Evolutionary conservation across 2,797 vertebrate species (phyloP).

Genomic region (Chelidonichthys spinosus): DNA sequence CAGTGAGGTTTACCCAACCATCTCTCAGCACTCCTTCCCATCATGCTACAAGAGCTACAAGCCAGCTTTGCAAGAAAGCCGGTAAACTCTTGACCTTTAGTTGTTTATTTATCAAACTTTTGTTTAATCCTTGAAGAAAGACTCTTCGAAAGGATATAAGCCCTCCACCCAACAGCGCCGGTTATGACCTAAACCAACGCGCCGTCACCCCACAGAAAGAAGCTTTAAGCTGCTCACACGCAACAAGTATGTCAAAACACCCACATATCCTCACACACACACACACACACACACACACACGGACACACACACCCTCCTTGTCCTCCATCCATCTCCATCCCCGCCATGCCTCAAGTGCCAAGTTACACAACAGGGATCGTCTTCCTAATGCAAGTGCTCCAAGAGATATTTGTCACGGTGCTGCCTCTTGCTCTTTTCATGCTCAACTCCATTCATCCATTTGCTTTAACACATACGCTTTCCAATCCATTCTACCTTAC

Average conservation of each 20-base stretch:
- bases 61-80: constrained; percentile 42
- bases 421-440: constrained; percentile 55
- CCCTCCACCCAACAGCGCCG: constrained; percentile 26
- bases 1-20: constrained; percentile 14
- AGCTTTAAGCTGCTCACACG: constrained; percentile 53
- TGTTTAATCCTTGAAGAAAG: constrained; percentile 61
- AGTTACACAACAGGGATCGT: constrained; percentile 72
- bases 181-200: constrained; percentile 50
- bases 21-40: constrained; percentile 11
- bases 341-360: constrained; percentile 53
- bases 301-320: constrained; percentile 23
- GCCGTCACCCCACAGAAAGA: constrained; percentile 34
- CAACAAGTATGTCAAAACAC: constrained; percentile 55
- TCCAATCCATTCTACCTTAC: constrained; percentile 15
- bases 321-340: constrained; percentile 55
- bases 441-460: constrained; percentile 38
- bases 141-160: constrained; percentile 54
- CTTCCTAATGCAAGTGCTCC: constrained; percentile 59
- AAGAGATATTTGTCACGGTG: constrained; percentile 57
- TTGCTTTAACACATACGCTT: constrained; percentile 33
- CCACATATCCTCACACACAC: constrained; percentile 26
- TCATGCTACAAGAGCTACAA: constrained; percentile 7
- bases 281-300: constrained; percentile 24
- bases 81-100: constrained; percentile 53
- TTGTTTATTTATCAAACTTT: constrained; percentile 57